Percentiles rank a stretch among this genome's conserved stretches.
Conservation (phyloP, 2,113 vertebrate species). For the Pungitius pungitius region DNA sequence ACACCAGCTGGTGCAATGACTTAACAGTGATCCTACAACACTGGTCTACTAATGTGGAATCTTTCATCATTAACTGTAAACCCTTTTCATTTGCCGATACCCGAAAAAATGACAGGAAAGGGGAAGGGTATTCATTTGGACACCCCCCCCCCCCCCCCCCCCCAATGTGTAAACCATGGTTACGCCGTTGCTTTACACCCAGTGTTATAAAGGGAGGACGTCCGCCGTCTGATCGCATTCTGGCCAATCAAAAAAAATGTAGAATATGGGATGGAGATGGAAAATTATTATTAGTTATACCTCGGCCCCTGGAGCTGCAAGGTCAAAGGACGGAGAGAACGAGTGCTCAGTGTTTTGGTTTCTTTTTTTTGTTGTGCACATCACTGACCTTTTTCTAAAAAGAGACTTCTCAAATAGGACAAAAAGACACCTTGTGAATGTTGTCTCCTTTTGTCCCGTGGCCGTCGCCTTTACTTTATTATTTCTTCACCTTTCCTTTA, state of each 20-base stretch:
- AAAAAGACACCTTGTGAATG: neutral
- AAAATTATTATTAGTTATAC: neutral
- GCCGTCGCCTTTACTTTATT: neutral
- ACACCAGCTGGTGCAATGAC: too few species aligned
- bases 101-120: too few species aligned
- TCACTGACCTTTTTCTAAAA: slow-evolving; percentile 29
- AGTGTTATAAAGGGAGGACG: too few species aligned
- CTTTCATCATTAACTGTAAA: too few species aligned
- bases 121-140: too few species aligned
- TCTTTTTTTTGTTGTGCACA: slow-evolving; percentile 28
- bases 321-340: slow-evolving; percentile 33
- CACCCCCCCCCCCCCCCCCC: too few species aligned
- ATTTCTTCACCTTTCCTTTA: neutral
- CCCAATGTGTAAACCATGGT: too few species aligned
- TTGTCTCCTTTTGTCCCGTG: slow-evolving; percentile 9
- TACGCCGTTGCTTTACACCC: too few species aligned
- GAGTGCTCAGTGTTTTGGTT: slow-evolving; percentile 23
- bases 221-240: neutral
- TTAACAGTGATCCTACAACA: too few species aligned
- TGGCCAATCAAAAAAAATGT: neutral
- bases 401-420: slow-evolving; percentile 37
- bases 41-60: too few species aligned
- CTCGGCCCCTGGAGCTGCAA: neutral
- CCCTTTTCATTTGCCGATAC: too few species aligned
- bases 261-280: neutral